phyloP scores from a whole-genome alignment of 2,797 vertebrate genomes.

The Pterois miles region DNA sequence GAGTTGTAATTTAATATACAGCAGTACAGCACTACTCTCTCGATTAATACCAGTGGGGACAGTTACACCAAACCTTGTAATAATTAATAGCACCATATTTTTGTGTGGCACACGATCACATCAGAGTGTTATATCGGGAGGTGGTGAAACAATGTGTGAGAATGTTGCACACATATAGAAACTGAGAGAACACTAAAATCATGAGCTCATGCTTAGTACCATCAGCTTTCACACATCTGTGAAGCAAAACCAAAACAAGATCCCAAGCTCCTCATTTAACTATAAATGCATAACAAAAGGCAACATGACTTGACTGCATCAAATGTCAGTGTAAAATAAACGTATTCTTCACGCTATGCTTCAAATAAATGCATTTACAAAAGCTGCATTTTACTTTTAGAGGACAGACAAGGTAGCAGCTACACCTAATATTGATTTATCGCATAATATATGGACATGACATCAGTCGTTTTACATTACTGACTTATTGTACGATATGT shows the following conservation, averaged over 20 bases:
- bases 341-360: neutral
- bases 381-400: neutral
- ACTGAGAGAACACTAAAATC: conserved; percentile 8
- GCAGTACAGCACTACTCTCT: neutral
- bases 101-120: conserved; percentile 8
- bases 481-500: no score
- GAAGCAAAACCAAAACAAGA: neutral
- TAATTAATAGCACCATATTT: conserved; percentile 37
- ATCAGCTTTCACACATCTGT: neutral
- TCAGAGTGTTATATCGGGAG: conserved; percentile 36
- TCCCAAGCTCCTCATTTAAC: neutral
- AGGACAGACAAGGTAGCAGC: neutral
- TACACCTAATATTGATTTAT: neutral
- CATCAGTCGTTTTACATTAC: no score
- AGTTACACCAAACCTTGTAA: neutral
- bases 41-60: neutral
- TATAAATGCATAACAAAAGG: neutral
- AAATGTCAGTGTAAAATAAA: neutral
- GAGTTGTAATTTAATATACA: neutral
- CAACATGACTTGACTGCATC: neutral
- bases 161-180: conserved; percentile 26
- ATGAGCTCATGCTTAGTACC: neutral
- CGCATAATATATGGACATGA: no score
- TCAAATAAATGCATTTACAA: neutral
- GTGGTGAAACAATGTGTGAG: conserved; percentile 48